phyloP scores from a whole-genome alignment of 2,113 vertebrate genomes.

The Axis porcinus region DNA sequence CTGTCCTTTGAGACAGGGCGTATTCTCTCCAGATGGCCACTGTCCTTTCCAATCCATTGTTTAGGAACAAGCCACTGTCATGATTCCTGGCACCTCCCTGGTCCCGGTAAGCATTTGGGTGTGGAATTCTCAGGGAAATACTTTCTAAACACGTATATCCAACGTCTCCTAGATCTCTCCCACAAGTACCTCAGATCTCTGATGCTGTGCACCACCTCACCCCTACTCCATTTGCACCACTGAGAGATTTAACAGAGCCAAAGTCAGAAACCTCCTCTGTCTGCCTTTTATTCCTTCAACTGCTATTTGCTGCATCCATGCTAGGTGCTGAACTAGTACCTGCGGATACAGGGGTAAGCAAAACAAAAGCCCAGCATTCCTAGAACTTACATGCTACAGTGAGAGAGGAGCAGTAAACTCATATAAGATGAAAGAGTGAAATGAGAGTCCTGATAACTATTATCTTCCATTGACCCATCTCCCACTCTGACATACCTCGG shows the following conservation, averaged over 20 bases:
- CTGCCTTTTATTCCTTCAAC: not conserved
- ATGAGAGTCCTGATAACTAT: not conserved
- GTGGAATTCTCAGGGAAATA: not conserved
- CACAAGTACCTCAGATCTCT: not conserved
- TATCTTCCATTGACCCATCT: not conserved
- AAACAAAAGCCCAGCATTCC: not conserved
- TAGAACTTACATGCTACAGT: not conserved
- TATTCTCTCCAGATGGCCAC: not conserved
- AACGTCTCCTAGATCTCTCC: not conserved
- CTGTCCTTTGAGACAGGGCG: not conserved
- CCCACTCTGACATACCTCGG: not conserved
- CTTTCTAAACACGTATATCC: not conserved
- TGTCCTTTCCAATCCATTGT: not conserved
- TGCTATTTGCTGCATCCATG: not conserved
- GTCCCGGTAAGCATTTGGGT: not conserved
- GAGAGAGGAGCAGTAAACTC: not conserved
- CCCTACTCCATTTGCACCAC: not conserved
- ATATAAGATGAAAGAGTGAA: not conserved
- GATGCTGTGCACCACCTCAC: not conserved
- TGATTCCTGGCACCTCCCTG: not conserved
- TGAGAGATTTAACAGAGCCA: not conserved
- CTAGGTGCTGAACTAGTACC: not conserved
- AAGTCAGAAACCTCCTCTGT: not conserved
- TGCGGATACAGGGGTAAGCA: not conserved
- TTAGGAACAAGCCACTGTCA: not conserved